Conservation (phyloP, 2,113 vertebrate genomes). For the Protobothrops mucrosquamatus region DNA sequence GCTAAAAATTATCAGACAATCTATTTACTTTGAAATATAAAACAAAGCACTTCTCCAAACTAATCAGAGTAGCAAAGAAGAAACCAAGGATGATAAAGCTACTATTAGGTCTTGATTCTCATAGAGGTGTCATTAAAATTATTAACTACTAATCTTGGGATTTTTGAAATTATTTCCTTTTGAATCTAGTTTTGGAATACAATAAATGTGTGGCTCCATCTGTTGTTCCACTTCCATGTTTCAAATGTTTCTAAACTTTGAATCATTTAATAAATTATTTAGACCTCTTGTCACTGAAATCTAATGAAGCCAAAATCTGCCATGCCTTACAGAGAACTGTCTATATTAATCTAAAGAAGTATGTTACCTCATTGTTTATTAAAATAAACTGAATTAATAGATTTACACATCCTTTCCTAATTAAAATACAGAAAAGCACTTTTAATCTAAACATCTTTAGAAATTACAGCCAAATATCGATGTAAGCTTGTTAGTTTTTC, state of each 20-base stretch:
- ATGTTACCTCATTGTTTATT: neutral
- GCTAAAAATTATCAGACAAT: neutral
- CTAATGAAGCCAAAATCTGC: neutral
- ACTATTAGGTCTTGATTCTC: neutral
- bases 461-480: neutral
- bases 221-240: neutral
- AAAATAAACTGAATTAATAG: neutral
- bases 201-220: neutral
- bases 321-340: neutral
- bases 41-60: neutral
- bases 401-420: neutral
- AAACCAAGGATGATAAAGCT: neutral
- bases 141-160: neutral
- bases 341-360: neutral
- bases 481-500: neutral
- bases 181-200: neutral
- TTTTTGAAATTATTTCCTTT: neutral
- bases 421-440: neutral
- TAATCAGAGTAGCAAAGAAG: neutral
- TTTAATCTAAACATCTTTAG: neutral
- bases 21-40: slow-evolving; percentile 1
- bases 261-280: neutral
- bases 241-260: neutral
- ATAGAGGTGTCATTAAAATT: neutral
- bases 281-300: neutral